Base-by-base conservation (phyloP, 2,797 vertebrate genomes). In the Rachycentron canadum region DNA sequence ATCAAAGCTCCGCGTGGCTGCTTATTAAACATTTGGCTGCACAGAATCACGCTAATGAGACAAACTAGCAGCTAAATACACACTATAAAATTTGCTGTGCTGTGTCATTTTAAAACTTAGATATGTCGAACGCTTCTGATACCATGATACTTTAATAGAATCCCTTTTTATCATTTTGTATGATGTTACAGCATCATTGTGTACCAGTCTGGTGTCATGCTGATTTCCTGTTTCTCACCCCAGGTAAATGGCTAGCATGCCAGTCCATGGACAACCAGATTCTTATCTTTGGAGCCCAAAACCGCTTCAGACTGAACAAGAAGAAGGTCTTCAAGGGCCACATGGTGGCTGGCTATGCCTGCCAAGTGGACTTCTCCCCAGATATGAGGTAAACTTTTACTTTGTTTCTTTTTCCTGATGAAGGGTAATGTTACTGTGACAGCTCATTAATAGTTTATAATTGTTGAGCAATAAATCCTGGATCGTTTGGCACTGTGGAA, bases 201-300 rank as follows among this genome's bases (percentile, higher is more conserved):
- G 4, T 41, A 25, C 43, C 1, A 40, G 13, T 30, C n/a, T 16
- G 16, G 19, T 26, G 7, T 60, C 19, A 38, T 66, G 9, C 2
- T 57, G 1, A 49, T 23, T 74, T 14, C n/a, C 60, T 68, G 12
- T 80, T 65, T 86, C 43, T 34, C 12, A 36, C 79, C 12, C 0
- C 40, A 99, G 98, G 98, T 72, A 99, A 99, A 72, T 99, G 98
- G 98, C 93, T 99, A 26, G 98, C 98, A 1, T 99, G 98, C 88
- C 98, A 99, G 86, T 99, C 98, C 0, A 99, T 99, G 98, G 98
- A 99, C 91, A 99, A 99, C 91, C 98, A 99, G 91, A 99, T 99
- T 86, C 95, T 99, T 86, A 99, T 99, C 86, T 99, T 99, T 76
- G 98, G 98, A 79, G 98, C 98, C 57, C 98, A 99, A 88, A 99